These are phyloP conservation scores for Brachyptera risi DNA, from an alignment of 2,888 invertebrate genomes.

Conservation along the genomic window DNA sequence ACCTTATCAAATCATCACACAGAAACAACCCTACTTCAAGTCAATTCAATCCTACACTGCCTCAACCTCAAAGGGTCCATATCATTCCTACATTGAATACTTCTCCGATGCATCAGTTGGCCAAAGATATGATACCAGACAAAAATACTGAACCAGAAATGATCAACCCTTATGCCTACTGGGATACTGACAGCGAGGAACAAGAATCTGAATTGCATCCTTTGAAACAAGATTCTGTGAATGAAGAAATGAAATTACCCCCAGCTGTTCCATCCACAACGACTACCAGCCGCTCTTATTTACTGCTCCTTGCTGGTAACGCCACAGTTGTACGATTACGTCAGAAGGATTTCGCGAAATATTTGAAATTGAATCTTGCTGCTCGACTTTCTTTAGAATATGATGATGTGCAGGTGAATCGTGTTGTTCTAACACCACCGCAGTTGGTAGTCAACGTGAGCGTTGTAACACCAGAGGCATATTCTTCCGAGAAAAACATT, in stretches of 20 bases:
- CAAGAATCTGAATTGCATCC: constrained; percentile 37
- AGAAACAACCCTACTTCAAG: too few relatives aligned
- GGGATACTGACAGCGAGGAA: constrained; percentile 40
- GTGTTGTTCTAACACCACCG: constrained; percentile 39
- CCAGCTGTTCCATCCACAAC: too few relatives aligned
- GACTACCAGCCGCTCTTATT: constrained; percentile 35
- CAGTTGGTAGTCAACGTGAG: constrained; percentile 40
- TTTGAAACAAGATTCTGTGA: neutral
- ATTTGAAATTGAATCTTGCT: constrained; percentile 41
- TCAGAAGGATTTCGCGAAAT: constrained; percentile 41
- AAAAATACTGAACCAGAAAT: neutral
- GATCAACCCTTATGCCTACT: constrained; percentile 37
- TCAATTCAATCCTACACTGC: too few relatives aligned
- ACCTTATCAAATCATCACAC: neutral
- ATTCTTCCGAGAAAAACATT: constrained; percentile 20
- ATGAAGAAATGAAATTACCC: too few relatives aligned
- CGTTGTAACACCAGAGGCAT: constrained; percentile 36
- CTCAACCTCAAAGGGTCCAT: too few relatives aligned
- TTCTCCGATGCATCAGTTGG: too few relatives aligned
- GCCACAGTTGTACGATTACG: constrained; percentile 40
- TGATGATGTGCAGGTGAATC: constrained; percentile 40
- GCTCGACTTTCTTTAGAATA: constrained; percentile 41
- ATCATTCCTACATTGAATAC: too few relatives aligned
- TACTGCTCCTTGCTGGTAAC: constrained; percentile 40
- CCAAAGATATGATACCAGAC: too few relatives aligned